Evolutionary conservation across 2,888 invertebrate species (phyloP).

Genomic region (Pterostichus madidus): DNA sequence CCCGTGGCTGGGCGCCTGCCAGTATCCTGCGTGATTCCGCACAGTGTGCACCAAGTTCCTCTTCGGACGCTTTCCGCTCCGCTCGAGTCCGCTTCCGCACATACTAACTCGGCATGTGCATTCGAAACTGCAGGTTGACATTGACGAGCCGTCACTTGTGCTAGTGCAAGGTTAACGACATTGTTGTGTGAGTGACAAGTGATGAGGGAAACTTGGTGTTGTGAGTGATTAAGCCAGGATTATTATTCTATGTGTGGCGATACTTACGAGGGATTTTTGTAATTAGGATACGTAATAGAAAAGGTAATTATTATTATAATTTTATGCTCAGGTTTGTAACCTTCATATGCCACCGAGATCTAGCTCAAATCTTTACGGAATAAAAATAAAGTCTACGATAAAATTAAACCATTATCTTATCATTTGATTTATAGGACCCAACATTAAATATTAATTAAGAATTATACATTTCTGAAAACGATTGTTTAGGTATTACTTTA

Average conservation of each 20-base stretch:
- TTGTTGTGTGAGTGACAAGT: constrained; percentile 21
- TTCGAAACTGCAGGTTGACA: neutral
- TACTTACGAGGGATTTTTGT: neutral
- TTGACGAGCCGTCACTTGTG: neutral
- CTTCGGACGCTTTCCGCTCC: neutral
- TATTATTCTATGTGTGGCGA: neutral
- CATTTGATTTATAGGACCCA: too few species aligned
- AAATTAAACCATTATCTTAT: too few species aligned
- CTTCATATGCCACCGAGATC: too few species aligned
- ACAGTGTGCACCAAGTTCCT: constrained; percentile 19
- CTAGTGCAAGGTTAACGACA: neutral
- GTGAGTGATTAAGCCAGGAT: neutral
- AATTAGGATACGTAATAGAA: neutral
- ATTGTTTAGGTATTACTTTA: too few species aligned
- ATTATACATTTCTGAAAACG: too few species aligned
- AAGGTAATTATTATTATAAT: neutral
- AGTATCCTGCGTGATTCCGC: constrained; percentile 58
- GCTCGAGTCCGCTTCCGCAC: neutral
- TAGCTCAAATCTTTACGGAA: too few species aligned
- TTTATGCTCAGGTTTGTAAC: too few species aligned
- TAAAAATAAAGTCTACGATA: too few species aligned
- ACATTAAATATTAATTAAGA: too few species aligned
- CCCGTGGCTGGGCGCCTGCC: constrained; percentile 46
- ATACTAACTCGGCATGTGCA: constrained; percentile 16
- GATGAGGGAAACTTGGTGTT: constrained; percentile 12